Evolutionary conservation across 2,888 invertebrate genomes (phyloP).

Genomic region (Diaprepes abbreviatus): DNA sequence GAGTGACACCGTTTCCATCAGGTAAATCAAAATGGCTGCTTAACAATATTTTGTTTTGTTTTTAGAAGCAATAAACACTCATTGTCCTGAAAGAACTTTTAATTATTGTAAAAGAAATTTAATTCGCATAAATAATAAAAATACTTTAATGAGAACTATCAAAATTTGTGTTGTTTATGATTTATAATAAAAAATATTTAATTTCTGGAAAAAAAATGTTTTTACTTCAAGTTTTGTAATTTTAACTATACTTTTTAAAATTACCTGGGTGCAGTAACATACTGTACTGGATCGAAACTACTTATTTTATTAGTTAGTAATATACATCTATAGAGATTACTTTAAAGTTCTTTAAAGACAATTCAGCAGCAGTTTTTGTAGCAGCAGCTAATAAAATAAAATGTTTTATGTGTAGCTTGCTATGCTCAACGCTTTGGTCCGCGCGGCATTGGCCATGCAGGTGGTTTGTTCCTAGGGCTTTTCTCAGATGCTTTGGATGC

Average conservation of each 20-base stretch:
- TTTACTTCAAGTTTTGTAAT: no score
- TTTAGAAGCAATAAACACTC: neutral
- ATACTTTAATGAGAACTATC: no score
- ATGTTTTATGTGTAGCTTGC: slow-evolving; percentile 77
- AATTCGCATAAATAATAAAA: neutral
- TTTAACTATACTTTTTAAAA: neutral
- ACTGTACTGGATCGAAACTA: neutral
- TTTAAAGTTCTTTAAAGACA: slow-evolving; percentile 7
- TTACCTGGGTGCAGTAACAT: neutral
- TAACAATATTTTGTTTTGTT: slow-evolving; percentile 23
- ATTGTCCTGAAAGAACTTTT: neutral
- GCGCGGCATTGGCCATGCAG: slow-evolving; percentile 93
- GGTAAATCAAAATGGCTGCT: slow-evolving; percentile 67
- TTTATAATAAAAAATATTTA: no score
- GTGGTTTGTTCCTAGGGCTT: slow-evolving; percentile 86
- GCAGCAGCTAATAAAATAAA: slow-evolving; percentile 36
- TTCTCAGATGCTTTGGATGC: slow-evolving; percentile 87
- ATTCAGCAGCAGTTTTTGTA: slow-evolving; percentile 13
- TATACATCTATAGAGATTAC: no score
- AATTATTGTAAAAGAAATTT: neutral
- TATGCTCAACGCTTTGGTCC: slow-evolving; percentile 97
- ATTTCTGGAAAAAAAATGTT: no score
- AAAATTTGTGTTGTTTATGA: no score
- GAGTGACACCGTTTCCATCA: slow-evolving; percentile 88
- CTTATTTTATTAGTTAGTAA: neutral